Evolutionary conservation across 2,113 vertebrate genomes (phyloP).

Genomic region (Hystrix cristata): DNA sequence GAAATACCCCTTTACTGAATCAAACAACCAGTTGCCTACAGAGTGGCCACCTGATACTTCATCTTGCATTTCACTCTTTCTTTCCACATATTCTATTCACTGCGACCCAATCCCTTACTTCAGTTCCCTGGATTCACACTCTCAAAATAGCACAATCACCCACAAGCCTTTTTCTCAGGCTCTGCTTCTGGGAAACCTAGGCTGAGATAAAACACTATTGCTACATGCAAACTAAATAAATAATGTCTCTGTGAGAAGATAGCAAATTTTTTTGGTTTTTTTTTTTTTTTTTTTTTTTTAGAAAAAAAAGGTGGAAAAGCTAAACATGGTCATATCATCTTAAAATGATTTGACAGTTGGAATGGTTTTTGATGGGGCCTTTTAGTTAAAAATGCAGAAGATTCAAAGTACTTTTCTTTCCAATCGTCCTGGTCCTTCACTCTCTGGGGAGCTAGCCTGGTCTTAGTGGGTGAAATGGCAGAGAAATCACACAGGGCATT

Average conservation of each 20-base stretch:
- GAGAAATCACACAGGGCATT: slow-evolving; percentile 27
- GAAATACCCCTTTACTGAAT: not conserved
- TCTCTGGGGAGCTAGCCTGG: not conserved
- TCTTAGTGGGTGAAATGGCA: not conserved
- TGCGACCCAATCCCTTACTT: not conserved
- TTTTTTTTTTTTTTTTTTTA: too few species aligned
- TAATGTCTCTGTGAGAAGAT: not conserved
- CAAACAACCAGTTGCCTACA: not conserved
- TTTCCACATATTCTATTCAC: not conserved
- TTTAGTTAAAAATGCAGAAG: not conserved
- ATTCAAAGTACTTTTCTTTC: not conserved
- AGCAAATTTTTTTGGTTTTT: not conserved
- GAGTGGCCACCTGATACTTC: not conserved
- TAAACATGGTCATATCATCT: not conserved
- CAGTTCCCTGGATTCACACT: not conserved
- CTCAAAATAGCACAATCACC: not conserved
- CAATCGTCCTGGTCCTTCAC: not conserved
- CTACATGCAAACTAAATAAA: not conserved
- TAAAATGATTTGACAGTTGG: slow-evolving; percentile 60
- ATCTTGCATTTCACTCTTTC: not conserved
- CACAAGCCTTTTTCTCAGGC: not conserved
- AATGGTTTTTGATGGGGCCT: not conserved
- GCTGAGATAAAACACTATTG: not conserved
- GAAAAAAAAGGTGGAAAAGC: not conserved
- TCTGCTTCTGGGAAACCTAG: not conserved